phyloP scores from a whole-genome alignment of 1,140 invertebrate species.

The Gonatopus flavifemur region DNA sequence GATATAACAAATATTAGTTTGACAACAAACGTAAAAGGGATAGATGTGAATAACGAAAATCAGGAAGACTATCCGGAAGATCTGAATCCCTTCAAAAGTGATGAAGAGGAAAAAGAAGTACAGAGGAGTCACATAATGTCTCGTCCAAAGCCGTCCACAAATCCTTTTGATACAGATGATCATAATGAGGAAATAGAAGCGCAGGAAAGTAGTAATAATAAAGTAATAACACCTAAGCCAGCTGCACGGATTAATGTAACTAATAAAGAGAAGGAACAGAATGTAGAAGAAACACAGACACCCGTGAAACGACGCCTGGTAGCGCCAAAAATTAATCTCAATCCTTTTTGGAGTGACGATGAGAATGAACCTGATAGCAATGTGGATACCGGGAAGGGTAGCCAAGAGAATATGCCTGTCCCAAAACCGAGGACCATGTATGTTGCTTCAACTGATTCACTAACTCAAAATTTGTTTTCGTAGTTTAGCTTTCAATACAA shows the following conservation, averaged over 20 bases:
- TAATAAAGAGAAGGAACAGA: constrained; percentile 17
- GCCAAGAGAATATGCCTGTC: constrained; percentile 46
- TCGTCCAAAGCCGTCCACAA: constrained; percentile 51
- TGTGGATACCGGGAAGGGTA: constrained; percentile 16
- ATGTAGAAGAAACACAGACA: too few relatives aligned
- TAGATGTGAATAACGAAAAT: neutral
- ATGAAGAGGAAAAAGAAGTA: constrained; percentile 57
- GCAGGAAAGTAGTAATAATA: neutral
- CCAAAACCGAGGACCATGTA: constrained; percentile 62
- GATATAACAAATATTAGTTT: too few relatives aligned
- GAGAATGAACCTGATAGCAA: constrained; percentile 63
- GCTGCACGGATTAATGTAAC: constrained; percentile 37
- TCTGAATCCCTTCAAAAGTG: constrained; percentile 77
- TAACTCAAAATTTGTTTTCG: too few relatives aligned
- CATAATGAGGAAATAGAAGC: constrained; percentile 59
- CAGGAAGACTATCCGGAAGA: constrained; percentile 70
- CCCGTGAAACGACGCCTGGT: constrained; percentile 44
- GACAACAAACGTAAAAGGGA: too few relatives aligned
- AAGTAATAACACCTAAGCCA: constrained; percentile 25
- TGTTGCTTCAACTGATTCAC: constrained; percentile 33
- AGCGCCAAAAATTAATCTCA: constrained; percentile 58
- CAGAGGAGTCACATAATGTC: neutral
- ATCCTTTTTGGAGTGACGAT: constrained; percentile 73
- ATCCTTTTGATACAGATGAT: constrained; percentile 73
- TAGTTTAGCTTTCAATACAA: too few relatives aligned